These are phyloP conservation scores for Gambusia affinis DNA, from an alignment of 2,113 vertebrate genomes.

Conservation along the genomic window DNA sequence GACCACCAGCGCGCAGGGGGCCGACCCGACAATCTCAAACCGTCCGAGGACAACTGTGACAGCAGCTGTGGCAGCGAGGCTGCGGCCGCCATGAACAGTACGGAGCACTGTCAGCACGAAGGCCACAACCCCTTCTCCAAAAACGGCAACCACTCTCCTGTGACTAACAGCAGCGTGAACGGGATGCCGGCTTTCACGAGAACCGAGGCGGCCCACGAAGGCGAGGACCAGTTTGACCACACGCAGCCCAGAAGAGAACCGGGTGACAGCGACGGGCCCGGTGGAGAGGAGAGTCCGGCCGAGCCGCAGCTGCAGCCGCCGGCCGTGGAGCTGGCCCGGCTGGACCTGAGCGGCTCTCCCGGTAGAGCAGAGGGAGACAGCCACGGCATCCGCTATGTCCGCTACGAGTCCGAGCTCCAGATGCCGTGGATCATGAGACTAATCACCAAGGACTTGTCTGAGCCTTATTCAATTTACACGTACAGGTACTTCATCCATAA, in stretches of 20 bases:
- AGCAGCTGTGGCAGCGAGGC: slow-evolving; percentile 61
- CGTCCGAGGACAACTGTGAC: slow-evolving; percentile 68
- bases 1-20: slow-evolving; percentile 72
- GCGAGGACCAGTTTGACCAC: slow-evolving; percentile 67
- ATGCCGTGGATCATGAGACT: slow-evolving; percentile 99
- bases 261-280: slow-evolving; percentile 65
- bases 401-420: slow-evolving; percentile 98
- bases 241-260: slow-evolving; percentile 74
- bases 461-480: slow-evolving; percentile 99
- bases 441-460: slow-evolving; percentile 99
- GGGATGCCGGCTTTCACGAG: slow-evolving; percentile 67
- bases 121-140: slow-evolving; percentile 70
- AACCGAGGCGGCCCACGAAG: slow-evolving; percentile 55
- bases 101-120: slow-evolving; percentile 69
- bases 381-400: slow-evolving; percentile 91
- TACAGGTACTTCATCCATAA: slow-evolving; percentile 99
- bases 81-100: slow-evolving; percentile 68
- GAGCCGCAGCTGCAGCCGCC: slow-evolving; percentile 64
- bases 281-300: slow-evolving; percentile 68
- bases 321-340: slow-evolving; percentile 79
- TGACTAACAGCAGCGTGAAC: slow-evolving; percentile 75
- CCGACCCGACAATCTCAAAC: slow-evolving; percentile 70
- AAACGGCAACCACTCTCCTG: slow-evolving; percentile 76
- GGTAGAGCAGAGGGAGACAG: slow-evolving; percentile 71
- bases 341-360: slow-evolving; percentile 64